Conservation (phyloP, 1,140 invertebrate species). For the Micrasema longulum region DNA sequence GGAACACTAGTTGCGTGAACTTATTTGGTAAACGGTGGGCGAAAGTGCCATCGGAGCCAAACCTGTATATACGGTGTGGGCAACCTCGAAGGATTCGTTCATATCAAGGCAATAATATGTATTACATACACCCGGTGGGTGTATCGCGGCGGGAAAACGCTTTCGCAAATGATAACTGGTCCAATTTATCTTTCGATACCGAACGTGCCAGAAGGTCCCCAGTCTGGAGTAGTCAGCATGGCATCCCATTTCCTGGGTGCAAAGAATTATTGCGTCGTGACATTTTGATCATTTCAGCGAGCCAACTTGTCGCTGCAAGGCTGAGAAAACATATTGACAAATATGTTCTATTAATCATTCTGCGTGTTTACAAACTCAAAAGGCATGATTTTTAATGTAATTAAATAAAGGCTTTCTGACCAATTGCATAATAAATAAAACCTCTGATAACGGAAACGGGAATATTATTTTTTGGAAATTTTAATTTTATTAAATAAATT, state of each 20-base stretch:
- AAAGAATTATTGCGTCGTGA: background rate
- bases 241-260: slow-evolving; percentile 1
- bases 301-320: too few relatives aligned
- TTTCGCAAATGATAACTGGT: slow-evolving; percentile 35
- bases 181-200: slow-evolving; percentile 26
- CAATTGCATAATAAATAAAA: too few relatives aligned
- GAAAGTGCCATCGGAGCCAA: slow-evolving; percentile 44
- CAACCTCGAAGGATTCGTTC: slow-evolving; percentile 16
- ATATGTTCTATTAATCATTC: too few relatives aligned
- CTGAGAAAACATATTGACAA: too few relatives aligned
- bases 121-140: slow-evolving; percentile 13
- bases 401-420: too few relatives aligned
- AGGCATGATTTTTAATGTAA: too few relatives aligned
- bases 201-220: slow-evolving; percentile 12
- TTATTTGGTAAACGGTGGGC: slow-evolving; percentile 45
- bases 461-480: too few relatives aligned
- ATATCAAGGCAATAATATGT: slow-evolving; percentile 9
- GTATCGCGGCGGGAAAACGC: slow-evolving; percentile 5
- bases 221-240: background rate
- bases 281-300: slow-evolving; percentile 12
- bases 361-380: too few relatives aligned
- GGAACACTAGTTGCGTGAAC: too few relatives aligned
- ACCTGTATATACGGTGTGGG: slow-evolving; percentile 13
- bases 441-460: too few relatives aligned
- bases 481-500: too few relatives aligned